These are phyloP conservation scores for Ormyrus labotus DNA, from an alignment of 2,888 invertebrate species.

Conservation along the genomic window DNA sequence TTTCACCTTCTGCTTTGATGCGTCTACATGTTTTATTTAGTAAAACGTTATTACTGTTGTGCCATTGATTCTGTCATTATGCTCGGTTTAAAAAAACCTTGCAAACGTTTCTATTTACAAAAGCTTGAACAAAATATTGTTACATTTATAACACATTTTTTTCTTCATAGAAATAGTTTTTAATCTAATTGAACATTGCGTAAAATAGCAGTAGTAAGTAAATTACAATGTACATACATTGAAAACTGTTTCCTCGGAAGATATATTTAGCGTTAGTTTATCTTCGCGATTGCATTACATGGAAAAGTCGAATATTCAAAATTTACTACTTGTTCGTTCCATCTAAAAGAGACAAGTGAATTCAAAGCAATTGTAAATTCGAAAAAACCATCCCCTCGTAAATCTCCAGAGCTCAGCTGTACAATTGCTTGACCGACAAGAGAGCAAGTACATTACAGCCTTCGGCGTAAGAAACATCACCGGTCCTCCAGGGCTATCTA, in stretches of 20 bases:
- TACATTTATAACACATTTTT: constrained; percentile 33
- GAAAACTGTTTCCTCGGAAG: neutral
- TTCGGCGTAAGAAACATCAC: neutral
- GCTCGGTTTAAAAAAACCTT: constrained; percentile 10
- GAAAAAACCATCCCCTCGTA: neutral
- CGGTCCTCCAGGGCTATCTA: neutral
- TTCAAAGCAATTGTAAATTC: constrained; percentile 5
- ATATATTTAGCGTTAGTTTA: no score
- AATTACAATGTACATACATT: constrained; percentile 19
- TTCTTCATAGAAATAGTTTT: constrained; percentile 3
- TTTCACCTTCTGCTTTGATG: constrained; percentile 28
- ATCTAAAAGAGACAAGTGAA: constrained; percentile 5
- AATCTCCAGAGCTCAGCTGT: neutral
- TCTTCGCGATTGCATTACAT: neutral
- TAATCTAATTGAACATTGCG: constrained; percentile 8
- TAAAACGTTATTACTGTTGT: constrained; percentile 21
- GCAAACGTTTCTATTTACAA: constrained; percentile 18
- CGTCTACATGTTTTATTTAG: constrained; percentile 11
- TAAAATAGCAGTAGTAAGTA: constrained; percentile 11
- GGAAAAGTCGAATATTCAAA: neutral
- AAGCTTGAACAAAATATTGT: constrained; percentile 19
- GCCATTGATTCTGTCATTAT: neutral
- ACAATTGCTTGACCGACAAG: neutral
- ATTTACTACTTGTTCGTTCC: neutral
- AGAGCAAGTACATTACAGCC: neutral